Base-by-base conservation (phyloP, 2,888 invertebrate species). In the Cartodere bifasciata region DNA sequence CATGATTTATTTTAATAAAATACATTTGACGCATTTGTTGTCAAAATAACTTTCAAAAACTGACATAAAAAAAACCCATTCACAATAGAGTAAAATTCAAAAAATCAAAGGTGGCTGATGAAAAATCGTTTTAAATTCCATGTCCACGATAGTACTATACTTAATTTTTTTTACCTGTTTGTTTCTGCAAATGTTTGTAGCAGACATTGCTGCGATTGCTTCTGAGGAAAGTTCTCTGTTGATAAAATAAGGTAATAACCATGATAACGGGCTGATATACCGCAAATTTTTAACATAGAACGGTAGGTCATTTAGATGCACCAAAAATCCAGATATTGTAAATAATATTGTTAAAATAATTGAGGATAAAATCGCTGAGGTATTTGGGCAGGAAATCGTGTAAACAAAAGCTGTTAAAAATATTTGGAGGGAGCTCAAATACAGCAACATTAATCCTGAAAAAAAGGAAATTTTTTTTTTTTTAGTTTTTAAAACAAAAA, bases 381-480 rank as follows among this genome's bases (percentile, higher is more conserved):
- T 68, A 48, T 75, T 75, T 40, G 72, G 66, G 48, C 72, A 68
- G 22, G 77, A 72, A 44, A 79, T 59, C 10, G 79, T 49, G 60
- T 79, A 76, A 31, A 78, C 70, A 17, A 74, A 64, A 26, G 79
- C 72, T 28, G 77, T 67, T 37, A 74, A 67, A 28, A 79, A 55
- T 51, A 75, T 74, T 58, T 81, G 79, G 38, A 75, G 62, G 41
- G 74, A 69, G 45, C 74, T 72, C 42, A 81, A 60, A 56, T 77
- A 80, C 17, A 81, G 61, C 37, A 80, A 58, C 74, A 76, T 78
- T 50, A 75, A 72, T 37, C 79, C 81, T 81, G 55, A 13, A 55
- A 55, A 33, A 34, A 31, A 28, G 40, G 38, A 34, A 14, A 28
- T 22, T 14, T 5, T 14, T 31, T 16, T 10, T 4, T 20, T 13